A percentile compares a stretch with the other conserved stretches of the same genome.
Conservation (phyloP, 2,888 invertebrate species). For the Trichacis sp. region DNA sequence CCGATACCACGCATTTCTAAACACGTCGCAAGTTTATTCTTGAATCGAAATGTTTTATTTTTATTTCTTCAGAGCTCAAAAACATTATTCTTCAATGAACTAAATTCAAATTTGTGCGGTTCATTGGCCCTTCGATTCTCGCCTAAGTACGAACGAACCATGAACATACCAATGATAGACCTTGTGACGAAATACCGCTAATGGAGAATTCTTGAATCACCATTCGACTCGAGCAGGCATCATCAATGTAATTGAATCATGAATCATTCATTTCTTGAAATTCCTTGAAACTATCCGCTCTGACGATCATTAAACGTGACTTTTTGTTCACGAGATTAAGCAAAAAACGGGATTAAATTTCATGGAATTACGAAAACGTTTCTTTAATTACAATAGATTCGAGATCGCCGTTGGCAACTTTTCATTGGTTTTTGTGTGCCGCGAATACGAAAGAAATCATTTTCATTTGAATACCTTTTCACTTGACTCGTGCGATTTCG, state of each 20-base stretch:
- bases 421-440: not conserved
- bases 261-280: slow-evolving; percentile 1
- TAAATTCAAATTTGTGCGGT: slow-evolving; percentile 27
- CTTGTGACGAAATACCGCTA: slow-evolving; percentile 16
- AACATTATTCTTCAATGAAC: slow-evolving; percentile 10
- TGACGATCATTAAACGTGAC: not conserved
- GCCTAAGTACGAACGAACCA: slow-evolving; percentile 14
- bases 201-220: slow-evolving; percentile 17
- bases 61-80: too few relatives aligned
- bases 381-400: too few relatives aligned
- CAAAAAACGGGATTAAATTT: not conserved
- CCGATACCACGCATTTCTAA: not conserved
- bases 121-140: slow-evolving; percentile 24
- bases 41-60: not conserved
- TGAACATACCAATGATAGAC: slow-evolving; percentile 14
- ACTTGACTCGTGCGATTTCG: too few relatives aligned
- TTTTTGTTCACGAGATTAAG: not conserved
- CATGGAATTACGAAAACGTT: not conserved
- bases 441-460: too few relatives aligned
- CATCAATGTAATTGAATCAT: slow-evolving; percentile 1
- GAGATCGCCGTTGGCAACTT: not conserved
- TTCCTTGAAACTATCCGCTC: not conserved
- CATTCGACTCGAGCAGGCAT: slow-evolving; percentile 6
- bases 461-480: too few relatives aligned
- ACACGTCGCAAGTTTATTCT: not conserved